Conservation (phyloP, 2,888 invertebrate genomes). For the Cephus pygmeus region DNA sequence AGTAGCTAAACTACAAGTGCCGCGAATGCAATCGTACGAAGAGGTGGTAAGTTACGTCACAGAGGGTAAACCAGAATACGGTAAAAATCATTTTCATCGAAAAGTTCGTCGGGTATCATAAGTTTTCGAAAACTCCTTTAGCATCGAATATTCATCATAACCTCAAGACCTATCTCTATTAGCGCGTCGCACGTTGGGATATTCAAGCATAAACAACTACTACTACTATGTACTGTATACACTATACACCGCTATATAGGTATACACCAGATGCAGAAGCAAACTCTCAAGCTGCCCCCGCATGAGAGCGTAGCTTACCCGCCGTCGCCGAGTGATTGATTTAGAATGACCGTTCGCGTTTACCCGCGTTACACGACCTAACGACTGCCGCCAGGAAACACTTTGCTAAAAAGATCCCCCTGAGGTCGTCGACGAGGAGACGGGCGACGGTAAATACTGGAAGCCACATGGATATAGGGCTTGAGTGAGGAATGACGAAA, state of each 20-base stretch:
- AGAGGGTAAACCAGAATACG: background rate
- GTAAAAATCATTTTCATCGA: background rate
- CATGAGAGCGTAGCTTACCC: background rate
- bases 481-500: background rate
- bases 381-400: constrained; percentile 18
- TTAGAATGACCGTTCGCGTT: constrained; percentile 37
- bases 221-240: background rate
- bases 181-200: background rate
- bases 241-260: background rate
- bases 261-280: background rate
- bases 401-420: background rate
- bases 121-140: background rate
- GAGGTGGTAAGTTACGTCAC: background rate
- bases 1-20: background rate
- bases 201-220: background rate
- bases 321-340: constrained; percentile 32
- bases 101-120: background rate
- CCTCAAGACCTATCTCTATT: background rate
- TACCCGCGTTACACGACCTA: constrained; percentile 22
- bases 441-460: background rate
- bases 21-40: background rate
- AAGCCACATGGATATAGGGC: background rate
- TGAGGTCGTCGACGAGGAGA: background rate
- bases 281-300: background rate
- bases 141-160: background rate